Percentiles rank a stretch among this genome's conserved stretches.
Conservation (phyloP, 2,113 vertebrate genomes). For the Vombatus ursinus region DNA sequence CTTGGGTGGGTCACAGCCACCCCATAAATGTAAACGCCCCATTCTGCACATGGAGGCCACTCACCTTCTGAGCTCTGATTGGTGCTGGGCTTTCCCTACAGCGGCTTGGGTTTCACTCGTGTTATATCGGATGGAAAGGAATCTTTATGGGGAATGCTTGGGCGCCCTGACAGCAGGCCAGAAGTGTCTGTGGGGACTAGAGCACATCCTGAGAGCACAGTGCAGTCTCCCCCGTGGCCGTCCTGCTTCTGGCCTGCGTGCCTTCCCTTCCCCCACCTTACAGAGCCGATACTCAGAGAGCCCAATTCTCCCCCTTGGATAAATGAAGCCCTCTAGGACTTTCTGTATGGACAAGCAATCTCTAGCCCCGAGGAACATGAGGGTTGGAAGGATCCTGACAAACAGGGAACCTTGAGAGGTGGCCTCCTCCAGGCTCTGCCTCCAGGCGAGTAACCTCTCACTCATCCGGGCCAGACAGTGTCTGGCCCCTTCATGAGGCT, state of each 20-base stretch:
- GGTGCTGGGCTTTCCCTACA: conserved; percentile 47
- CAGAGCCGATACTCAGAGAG: not conserved
- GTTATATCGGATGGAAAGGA: conserved; percentile 40
- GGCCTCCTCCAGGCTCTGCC: not conserved
- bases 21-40: conserved; percentile 76
- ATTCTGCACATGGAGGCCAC: conserved; percentile 68
- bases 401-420: not conserved
- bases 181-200: not conserved
- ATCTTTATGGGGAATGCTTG: conserved; percentile 29
- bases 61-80: conserved; percentile 58
- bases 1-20: conserved; percentile 70
- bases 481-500: not conserved
- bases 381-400: not conserved
- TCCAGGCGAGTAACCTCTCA: not conserved
- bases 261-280: not conserved
- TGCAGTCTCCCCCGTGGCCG: not conserved
- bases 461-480: not conserved
- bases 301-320: conserved; percentile 53
- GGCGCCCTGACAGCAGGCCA: not conserved
- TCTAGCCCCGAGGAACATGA: conserved; percentile 64
- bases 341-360: conserved; percentile 59
- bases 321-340: conserved; percentile 64
- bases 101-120: conserved; percentile 54
- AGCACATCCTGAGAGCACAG: fast-evolving
- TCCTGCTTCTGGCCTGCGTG: not conserved